These are phyloP conservation scores for Prolemur simus DNA, from an alignment of 2,113 vertebrate genomes.

Conservation along the genomic window DNA sequence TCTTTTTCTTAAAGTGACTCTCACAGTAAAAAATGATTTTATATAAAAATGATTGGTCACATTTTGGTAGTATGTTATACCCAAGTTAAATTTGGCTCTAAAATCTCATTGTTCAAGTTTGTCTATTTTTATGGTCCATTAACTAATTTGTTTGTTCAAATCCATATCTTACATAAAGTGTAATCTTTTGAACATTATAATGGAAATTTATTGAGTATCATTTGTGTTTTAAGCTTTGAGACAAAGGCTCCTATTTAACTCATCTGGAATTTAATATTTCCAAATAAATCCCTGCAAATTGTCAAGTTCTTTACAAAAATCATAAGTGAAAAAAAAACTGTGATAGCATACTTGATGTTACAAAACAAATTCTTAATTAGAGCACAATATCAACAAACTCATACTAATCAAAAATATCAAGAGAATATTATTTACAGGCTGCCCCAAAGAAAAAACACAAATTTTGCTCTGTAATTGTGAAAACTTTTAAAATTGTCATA, in stretches of 20 bases:
- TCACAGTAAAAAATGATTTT: neutral
- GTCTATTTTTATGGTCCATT: neutral
- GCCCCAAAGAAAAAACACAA: neutral
- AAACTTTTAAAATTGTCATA: neutral
- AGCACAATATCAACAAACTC: neutral
- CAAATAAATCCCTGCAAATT: neutral
- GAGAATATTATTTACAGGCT: neutral
- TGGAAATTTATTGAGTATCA: neutral
- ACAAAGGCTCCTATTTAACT: neutral
- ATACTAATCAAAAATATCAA: constrained; percentile 6
- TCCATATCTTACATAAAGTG: neutral
- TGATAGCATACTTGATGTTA: neutral
- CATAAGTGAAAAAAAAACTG: neutral
- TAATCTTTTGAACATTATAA: neutral
- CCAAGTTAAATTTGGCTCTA: neutral
- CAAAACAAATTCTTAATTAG: neutral
- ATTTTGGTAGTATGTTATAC: neutral
- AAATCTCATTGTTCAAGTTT: neutral
- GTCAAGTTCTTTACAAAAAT: neutral
- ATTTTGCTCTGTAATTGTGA: neutral
- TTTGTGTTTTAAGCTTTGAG: constrained; percentile 20
- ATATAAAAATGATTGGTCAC: neutral
- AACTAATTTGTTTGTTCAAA: constrained; percentile 4
- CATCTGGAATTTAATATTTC: neutral
- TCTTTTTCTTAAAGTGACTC: neutral